phyloP scores from a whole-genome alignment of 2,797 vertebrate species.

The Syncerus caffer region DNA sequence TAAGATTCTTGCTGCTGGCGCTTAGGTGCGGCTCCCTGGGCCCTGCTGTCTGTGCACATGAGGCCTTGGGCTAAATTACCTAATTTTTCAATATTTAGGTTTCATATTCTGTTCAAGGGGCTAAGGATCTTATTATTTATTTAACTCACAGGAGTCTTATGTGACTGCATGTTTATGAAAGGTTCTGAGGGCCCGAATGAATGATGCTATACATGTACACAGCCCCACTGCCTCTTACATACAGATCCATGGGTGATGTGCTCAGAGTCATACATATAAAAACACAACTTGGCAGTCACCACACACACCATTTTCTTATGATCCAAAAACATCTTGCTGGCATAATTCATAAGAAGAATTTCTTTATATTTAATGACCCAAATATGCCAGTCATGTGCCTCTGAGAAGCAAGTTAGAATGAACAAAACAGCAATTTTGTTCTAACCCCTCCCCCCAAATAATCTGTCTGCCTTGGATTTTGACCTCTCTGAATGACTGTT shows the following conservation, averaged over 20 bases:
- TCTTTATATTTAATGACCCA: constrained; percentile 42
- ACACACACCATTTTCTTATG: not conserved
- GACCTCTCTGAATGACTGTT: not conserved
- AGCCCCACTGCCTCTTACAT: not conserved
- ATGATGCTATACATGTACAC: not conserved
- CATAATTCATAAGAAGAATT: constrained; percentile 45
- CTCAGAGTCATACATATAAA: not conserved
- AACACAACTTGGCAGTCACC: constrained; percentile 20
- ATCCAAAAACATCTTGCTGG: constrained; percentile 41
- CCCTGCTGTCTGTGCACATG: not conserved
- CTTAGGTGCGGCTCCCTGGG: not conserved
- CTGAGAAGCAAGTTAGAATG: constrained; percentile 19
- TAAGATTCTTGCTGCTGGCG: not conserved
- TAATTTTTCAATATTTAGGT: constrained; percentile 55
- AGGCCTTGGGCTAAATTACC: constrained; percentile 42
- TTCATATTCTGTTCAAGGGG: constrained; percentile 30
- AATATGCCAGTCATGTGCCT: constrained; percentile 35
- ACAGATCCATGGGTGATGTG: not conserved
- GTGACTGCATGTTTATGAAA: not conserved
- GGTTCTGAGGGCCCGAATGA: not conserved
- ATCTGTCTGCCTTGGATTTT: not conserved
- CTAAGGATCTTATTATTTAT: constrained; percentile 45
- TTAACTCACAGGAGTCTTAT: constrained; percentile 12
- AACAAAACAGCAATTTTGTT: not conserved
- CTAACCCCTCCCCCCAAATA: not conserved